Base-by-base conservation (phyloP, 2,113 vertebrate genomes). In the Hemicordylus capensis region DNA sequence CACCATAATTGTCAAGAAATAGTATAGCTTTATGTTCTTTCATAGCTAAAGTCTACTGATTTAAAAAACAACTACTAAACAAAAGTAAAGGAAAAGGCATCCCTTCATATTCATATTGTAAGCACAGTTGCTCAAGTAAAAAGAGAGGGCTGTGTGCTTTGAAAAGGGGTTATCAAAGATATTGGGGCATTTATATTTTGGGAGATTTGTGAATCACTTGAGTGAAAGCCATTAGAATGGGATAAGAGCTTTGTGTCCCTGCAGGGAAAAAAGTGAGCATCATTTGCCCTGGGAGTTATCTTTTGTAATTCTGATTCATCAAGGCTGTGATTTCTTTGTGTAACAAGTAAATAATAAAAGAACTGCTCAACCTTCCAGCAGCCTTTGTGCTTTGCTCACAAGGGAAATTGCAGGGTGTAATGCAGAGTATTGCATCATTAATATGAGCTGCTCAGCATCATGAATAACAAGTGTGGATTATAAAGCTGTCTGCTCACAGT, bases 321-420 rank as follows among this genome's bases (percentile, higher is more conserved):
- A 94, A 89, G 89, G 89, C 89, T 76, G 48, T n/a, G 34, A 44
- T 78, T 80, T 91, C 84, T 85, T 83, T 88, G 80, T 51, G 59
- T 44, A 66, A 89, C 81, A 58, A 88, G 80, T 91, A 90, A 92
- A 89, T 94, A 92, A 87, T 83, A 85, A 86, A 89, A 89, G 89
- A 84, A 31, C 81, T 78, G 90, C 92, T 92, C 92, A 78, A 82
- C 89, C 85, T 88, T 76, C 76, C 86, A 75, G 76, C 69, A 89
- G 63, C 8, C 75, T 85, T 82, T 34, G 75, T 0, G 15, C 88
- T 89, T 89, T 75, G 85, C 56, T 88, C 66, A 0, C 34, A 6
- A 87, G 81, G 84, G 54, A 22, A 11, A 81, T 84, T 84, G 74
- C 44, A 73, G 77, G 48, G 12, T 56, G 6, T 82, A 46, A 85